Evolutionary conservation across 2,797 vertebrate species (phyloP).

Genomic region (Mormyrops attenuatus): DNA sequence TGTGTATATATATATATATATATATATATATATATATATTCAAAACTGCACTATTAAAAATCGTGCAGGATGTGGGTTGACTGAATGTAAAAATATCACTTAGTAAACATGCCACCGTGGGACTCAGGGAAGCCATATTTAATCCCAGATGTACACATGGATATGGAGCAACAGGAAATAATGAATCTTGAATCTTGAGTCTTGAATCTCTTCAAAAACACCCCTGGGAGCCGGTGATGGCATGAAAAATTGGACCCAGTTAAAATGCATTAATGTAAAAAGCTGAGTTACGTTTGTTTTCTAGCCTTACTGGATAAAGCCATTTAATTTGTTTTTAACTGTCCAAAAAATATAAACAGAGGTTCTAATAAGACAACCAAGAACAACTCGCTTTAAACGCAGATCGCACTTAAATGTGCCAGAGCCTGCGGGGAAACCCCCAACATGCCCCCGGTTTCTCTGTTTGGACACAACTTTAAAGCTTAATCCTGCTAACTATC

Average conservation of each 20-base stretch:
- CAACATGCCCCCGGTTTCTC: not conserved
- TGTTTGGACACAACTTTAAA: constrained; percentile 17
- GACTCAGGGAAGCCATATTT: not conserved
- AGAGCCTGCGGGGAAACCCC: not conserved
- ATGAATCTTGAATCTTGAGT: not conserved
- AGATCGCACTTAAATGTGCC: not conserved
- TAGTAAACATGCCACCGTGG: not conserved
- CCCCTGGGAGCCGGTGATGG: not conserved
- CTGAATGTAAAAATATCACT: not conserved
- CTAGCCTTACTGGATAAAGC: constrained; percentile 18
- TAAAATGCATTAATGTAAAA: not conserved
- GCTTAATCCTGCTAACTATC: constrained; percentile 21
- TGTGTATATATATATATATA: not conserved
- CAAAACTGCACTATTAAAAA: not conserved
- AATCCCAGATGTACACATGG: not conserved
- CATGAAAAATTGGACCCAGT: constrained; percentile 1
- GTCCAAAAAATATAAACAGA: constrained; percentile 7
- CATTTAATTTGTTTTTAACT: not conserved
- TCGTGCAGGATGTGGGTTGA: not conserved
- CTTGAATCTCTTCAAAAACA: not conserved
- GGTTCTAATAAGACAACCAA: constrained; percentile 3
- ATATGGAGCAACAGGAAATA: not conserved
- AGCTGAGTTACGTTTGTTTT: constrained; percentile 27
- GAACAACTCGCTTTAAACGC: not conserved
- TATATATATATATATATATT: not conserved